Conservation (phyloP, 1,140 invertebrate genomes). For the Macrobrachium rosenbergii region DNA sequence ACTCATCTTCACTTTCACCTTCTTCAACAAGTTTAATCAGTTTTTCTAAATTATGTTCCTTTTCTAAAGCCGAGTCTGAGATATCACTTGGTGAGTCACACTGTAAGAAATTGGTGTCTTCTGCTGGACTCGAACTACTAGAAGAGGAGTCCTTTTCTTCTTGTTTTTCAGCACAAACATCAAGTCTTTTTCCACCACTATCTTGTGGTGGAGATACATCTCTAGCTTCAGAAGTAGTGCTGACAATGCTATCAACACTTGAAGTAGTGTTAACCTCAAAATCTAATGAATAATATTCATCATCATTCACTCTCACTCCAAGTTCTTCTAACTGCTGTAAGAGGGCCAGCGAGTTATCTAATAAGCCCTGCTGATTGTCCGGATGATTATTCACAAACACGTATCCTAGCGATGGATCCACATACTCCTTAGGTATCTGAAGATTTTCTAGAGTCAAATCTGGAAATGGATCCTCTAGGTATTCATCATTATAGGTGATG, state of each 20-base stretch:
- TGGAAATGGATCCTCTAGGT: conserved; percentile 52
- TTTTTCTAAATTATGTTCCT: neutral
- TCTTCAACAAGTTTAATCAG: neutral
- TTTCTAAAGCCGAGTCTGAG: conserved; percentile 8
- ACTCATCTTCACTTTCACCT: conserved; percentile 15
- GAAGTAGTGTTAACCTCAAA: conserved; percentile 53
- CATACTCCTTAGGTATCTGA: conserved; percentile 54
- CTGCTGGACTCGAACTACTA: no score
- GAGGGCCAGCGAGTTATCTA: conserved; percentile 62
- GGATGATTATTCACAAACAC: conserved; percentile 43
- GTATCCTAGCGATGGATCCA: conserved; percentile 57
- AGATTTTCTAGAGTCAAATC: conserved; percentile 60
- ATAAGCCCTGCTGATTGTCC: conserved; percentile 7
- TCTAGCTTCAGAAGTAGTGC: conserved; percentile 26
- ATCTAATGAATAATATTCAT: conserved; percentile 57
- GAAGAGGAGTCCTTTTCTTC: no score
- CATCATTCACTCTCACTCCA: conserved; percentile 57
- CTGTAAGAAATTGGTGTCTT: no score
- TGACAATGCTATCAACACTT: conserved; percentile 41
- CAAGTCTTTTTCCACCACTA: no score
- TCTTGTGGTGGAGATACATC: no score
- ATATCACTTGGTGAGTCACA: no score
- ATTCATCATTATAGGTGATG: conserved; percentile 55
- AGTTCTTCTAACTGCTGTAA: conserved; percentile 54
- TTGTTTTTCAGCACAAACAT: no score